A percentile compares a stretch with the other conserved stretches of the same genome.
Evolutionary conservation across 2,113 vertebrate genomes (phyloP).

Genomic region (Narcine bancroftii): DNA sequence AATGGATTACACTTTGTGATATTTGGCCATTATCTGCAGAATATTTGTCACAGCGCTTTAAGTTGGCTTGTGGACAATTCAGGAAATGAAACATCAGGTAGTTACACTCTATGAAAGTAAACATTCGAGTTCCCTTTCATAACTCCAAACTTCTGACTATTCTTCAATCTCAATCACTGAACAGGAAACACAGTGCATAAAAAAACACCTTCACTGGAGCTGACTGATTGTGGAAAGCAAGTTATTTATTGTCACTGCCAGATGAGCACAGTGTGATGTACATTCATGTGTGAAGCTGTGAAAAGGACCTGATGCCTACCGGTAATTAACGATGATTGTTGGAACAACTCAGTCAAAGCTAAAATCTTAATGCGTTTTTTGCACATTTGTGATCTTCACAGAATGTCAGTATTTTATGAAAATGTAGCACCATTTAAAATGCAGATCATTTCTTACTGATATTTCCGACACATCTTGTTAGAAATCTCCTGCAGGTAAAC

Average conservation of each 20-base stretch:
- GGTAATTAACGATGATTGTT: not conserved
- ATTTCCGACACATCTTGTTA: not conserved
- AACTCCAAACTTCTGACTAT: not conserved
- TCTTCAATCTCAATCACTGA: not conserved
- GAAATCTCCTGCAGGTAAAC: too few species aligned
- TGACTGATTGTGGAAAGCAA: not conserved
- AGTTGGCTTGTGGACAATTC: not conserved
- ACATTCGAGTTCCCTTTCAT: not conserved
- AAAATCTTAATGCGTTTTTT: not conserved
- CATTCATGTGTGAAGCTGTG: not conserved
- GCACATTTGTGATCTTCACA: not conserved
- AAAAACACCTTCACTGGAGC: not conserved
- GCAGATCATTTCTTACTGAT: not conserved
- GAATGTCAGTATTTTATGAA: not conserved
- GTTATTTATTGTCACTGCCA: not conserved
- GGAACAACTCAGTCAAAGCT: not conserved
- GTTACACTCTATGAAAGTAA: not conserved
- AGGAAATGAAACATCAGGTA: slow-evolving; percentile 5
- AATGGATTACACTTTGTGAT: not conserved
- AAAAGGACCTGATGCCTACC: not conserved
- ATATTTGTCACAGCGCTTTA: not conserved
- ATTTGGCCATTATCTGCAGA: not conserved
- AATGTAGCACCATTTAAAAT: not conserved
- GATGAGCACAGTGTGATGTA: not conserved
- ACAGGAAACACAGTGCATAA: not conserved